A percentile compares a stretch with the other conserved stretches of the same genome.
Conservation (phyloP, 2,888 invertebrate genomes). For the Mamestra brassicae region DNA sequence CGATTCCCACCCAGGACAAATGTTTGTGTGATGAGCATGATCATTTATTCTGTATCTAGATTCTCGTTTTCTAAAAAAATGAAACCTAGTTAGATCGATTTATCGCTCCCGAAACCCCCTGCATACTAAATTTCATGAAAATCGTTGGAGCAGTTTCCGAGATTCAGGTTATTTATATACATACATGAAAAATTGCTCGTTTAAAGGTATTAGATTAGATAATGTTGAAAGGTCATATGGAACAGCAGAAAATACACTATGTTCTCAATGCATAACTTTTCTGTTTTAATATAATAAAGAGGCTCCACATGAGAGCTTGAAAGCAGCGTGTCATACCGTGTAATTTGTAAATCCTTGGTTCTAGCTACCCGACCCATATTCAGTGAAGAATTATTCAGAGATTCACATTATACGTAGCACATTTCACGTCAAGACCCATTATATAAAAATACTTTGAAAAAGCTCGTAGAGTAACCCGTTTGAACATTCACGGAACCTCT, state of each 20-base stretch:
- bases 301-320: neutral
- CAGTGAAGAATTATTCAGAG: constrained; percentile 25
- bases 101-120: too few species aligned
- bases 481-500: constrained; percentile 29
- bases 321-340: constrained; percentile 29
- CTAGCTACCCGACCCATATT: constrained; percentile 18
- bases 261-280: neutral
- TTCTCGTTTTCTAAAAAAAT: too few species aligned
- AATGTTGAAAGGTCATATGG: neutral
- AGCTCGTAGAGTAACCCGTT: neutral
- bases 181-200: too few species aligned
- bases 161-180: too few species aligned
- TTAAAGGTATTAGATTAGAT: neutral
- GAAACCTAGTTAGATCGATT: too few species aligned
- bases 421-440: constrained; percentile 27
- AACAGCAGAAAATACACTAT: neutral
- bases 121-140: too few species aligned
- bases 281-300: constrained; percentile 11
- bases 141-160: too few species aligned
- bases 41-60: too few species aligned
- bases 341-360: constrained; percentile 37
- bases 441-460: constrained; percentile 23
- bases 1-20: too few species aligned
- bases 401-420: constrained; percentile 14
- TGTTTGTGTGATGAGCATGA: too few species aligned